Base-by-base conservation (phyloP, 2,797 vertebrate species). In the Etheostoma nigrum region DNA sequence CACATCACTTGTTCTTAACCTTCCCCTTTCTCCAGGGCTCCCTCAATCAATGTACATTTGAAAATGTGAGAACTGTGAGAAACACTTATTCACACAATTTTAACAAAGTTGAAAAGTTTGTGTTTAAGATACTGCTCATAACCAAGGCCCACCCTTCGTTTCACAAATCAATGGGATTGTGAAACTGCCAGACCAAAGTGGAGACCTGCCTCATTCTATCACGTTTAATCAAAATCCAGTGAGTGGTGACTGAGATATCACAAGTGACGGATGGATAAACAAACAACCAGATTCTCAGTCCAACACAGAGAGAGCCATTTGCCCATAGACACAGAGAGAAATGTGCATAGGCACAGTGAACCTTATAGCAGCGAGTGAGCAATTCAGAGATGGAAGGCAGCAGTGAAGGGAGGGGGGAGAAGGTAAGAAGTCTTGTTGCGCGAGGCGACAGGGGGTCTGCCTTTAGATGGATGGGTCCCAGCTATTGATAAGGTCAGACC, bases 401-500 rank as follows among this genome's bases (percentile, higher is more conserved):
- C 79, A 45, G 53, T 63, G 68, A 76, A 76, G 63, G 42, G 63
- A 15, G 72, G 48, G 36, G 60, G 60, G 60, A 40, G 45, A 57
- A 60, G 58, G 84, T 67, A 87, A 93, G 81, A 75, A 72, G 83
- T 85, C 74, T 70, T 93, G 89, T 87, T 57, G 88, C 87, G 82
- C 59, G 42, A 82, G 85, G 54, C 71, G 85, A 89, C 90, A 87
- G 84, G 86, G 92, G 91, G 90, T 90, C 75, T 83, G 86, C 89
- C 72, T 91, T 87, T 91, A 96, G 96, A 97, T 94, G 94, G 96
- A 97, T 96, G 95, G 94, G 94, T 90, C 92, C 86, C 88, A 85
- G 87, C 91, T 93, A 95, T 94, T 96, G 95, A 96, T 96, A 97
- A 97, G 97, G 96, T 96, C 93, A 66, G 90, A 93, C 95, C 95